These are phyloP conservation scores for Cinclus cinclus DNA, from an alignment of 2,113 vertebrate species.

Conservation along the genomic window DNA sequence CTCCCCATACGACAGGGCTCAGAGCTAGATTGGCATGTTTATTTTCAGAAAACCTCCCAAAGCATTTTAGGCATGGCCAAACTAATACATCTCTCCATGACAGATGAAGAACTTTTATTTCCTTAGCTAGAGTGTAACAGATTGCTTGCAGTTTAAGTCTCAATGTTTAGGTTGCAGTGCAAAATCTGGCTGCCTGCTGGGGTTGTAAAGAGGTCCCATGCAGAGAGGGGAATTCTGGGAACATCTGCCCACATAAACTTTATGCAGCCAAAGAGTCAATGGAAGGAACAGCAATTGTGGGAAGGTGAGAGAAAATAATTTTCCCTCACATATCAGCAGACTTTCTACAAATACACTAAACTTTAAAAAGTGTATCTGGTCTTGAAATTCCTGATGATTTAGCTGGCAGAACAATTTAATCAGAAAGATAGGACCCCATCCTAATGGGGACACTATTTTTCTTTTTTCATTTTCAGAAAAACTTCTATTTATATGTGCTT, in stretches of 20 bases:
- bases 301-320: slow-evolving; percentile 24
- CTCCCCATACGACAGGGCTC: neutral
- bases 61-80: slow-evolving; percentile 43
- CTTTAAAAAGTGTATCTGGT: neutral
- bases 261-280: slow-evolving; percentile 7
- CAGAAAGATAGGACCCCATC: neutral
- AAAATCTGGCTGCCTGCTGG: slow-evolving; percentile 58
- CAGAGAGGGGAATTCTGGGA: slow-evolving; percentile 51
- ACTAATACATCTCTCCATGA: slow-evolving; percentile 59
- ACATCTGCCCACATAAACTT: slow-evolving; percentile 48
- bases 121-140: slow-evolving; percentile 44
- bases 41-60: slow-evolving; percentile 56
- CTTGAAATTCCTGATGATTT: neutral
- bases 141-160: slow-evolving; percentile 50
- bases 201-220: slow-evolving; percentile 57
- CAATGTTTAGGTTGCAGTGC: slow-evolving; percentile 14
- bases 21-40: slow-evolving; percentile 22
- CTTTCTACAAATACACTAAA: neutral
- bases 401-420: neutral
- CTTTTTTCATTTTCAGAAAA: neutral
- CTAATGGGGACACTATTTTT: neutral
- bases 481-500: neutral
- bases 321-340: neutral
- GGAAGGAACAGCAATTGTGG: neutral
- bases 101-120: slow-evolving; percentile 55